phyloP scores from a whole-genome alignment of 2,888 invertebrate species.

The Prosopocoilus inquinatus region DNA sequence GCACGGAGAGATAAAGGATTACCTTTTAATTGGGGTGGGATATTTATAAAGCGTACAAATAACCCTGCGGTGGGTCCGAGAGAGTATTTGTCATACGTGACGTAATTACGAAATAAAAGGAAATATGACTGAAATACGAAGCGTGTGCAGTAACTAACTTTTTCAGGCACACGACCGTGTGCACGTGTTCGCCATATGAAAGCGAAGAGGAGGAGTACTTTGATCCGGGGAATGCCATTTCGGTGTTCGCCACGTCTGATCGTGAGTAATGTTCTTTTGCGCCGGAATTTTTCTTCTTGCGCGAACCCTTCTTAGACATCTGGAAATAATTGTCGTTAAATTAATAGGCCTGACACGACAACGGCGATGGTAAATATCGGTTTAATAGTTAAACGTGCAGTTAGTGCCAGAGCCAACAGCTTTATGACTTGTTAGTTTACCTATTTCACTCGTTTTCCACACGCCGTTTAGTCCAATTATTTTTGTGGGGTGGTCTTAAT shows the following conservation, averaged over 20 bases:
- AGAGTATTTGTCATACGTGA: constrained; percentile 23
- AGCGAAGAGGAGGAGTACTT: constrained; percentile 24
- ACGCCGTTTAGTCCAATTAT: constrained; percentile 25
- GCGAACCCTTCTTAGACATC: constrained; percentile 27
- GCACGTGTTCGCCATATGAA: constrained; percentile 33
- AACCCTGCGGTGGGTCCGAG: constrained; percentile 25
- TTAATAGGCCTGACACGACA: constrained; percentile 38
- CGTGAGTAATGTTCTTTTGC: constrained; percentile 29
- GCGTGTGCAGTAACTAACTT: constrained; percentile 21
- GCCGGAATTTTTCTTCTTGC: constrained; percentile 21
- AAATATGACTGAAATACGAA: constrained; percentile 29
- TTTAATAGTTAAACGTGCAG: constrained; percentile 37
- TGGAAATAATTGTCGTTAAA: constrained; percentile 41
- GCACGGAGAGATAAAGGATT: background rate
- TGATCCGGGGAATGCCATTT: constrained; percentile 32
- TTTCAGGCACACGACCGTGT: constrained; percentile 6
- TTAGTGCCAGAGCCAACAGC: constrained; percentile 41
- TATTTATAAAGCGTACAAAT: constrained; percentile 8
- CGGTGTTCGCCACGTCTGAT: constrained; percentile 24
- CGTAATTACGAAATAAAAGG: constrained; percentile 30
- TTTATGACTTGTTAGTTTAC: constrained; percentile 35
- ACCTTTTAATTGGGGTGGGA: constrained; percentile 2
- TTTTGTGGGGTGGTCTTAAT: constrained; percentile 31
- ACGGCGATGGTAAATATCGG: constrained; percentile 37
- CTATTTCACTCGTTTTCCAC: constrained; percentile 23